Evolutionary conservation across 1,140 invertebrate species (phyloP), one percentile per base, ranked within the genome.

Genomic region (Anoplolepis gracilipes): DNA sequence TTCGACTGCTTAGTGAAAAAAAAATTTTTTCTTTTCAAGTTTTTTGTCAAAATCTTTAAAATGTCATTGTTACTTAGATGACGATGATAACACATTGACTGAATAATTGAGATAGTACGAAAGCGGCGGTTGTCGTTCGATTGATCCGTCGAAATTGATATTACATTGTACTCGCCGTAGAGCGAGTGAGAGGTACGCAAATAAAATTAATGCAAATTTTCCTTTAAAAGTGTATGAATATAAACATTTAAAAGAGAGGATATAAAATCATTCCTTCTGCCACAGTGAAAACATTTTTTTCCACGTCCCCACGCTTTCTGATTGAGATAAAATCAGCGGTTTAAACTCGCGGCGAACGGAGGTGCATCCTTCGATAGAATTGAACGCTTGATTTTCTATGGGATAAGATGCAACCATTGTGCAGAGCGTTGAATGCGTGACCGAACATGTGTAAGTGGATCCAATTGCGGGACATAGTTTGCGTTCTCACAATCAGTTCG

Each of bases 351-450:
- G 88, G 86, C 88, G 73, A 90, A 88, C 81, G 84, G 81, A 82
- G 85, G 67, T 67, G 84, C 64, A 88, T 88, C 89, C 89, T 89
- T 84, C 85, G 86, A 85, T 89, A 91, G 89, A 91, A 92, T 92
- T 90, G 89, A 86, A 67, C 81, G 78, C 84, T 72, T 92, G 92
- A 92, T 92, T 92, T 92, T 92, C 91, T 92, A 92, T 91, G 79
- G 91, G 89, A 87, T 90, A 86, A 87, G 69, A 64, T 70, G 13
- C 39, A 62, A 57, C 72, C 67, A 91, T 92, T 92, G 92, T 91
- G 90, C 86, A 67, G 89, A 86, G 82, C 85, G 86, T 46, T 78
- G 82, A 73, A 75, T 76, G 67, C 69, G 11, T 36, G 30, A 69
- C 16, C 77, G 77, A 55, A 49, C 36, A 69, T 65, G 64, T 79